Base-by-base conservation (phyloP, 2,888 invertebrate species). In the Eristalis tenax region DNA sequence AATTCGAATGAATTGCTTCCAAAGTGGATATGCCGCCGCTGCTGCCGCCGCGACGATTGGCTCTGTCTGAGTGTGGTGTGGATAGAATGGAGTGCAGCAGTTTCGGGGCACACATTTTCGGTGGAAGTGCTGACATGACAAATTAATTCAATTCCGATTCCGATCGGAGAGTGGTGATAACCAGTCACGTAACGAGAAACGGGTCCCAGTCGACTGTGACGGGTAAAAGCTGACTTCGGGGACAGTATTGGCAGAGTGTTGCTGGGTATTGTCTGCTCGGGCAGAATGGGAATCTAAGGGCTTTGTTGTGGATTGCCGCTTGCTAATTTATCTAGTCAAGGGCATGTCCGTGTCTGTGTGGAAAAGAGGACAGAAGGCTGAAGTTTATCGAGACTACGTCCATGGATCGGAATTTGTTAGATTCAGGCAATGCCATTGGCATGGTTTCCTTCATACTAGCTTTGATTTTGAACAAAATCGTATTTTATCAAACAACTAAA, bases 111-210 rank as follows among this genome's bases (percentile, higher is more conserved):
- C 64, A 79, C 79, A 78, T 86, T 86, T 86, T 86, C 63, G 83
- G 87, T 87, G 87, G 83, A 87, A 87, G 83, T 87, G 87, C 87
- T 80, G 87, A 87, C 87, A 87, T 80, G 87, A 87, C 87, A 87
- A 87, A 87, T 87, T 87, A 87, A 83, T 87, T 87, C 79, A 83
- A 83, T 87, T 87, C 76, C 87, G 83, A 87, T 87, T 87, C 83
- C 83, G 87, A 87, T 87, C 79, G 56, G 75, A 82, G 83, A 86
- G 75, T 86, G 83, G 86, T 79, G 86, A 86, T 86, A 86, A 65
- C 65, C 38, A 83, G 83, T 82, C 86, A 86, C 86, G 86, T 83
- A 78, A 82, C 28, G 65, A 61, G 43, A 40, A 69, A 32, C 40
- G 43, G 18, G 68, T 40, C 18, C 5, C 32, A 26, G 28, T 65